Evolutionary conservation across 2,113 vertebrate genomes (phyloP).

Genomic region (Ictalurus punctatus): DNA sequence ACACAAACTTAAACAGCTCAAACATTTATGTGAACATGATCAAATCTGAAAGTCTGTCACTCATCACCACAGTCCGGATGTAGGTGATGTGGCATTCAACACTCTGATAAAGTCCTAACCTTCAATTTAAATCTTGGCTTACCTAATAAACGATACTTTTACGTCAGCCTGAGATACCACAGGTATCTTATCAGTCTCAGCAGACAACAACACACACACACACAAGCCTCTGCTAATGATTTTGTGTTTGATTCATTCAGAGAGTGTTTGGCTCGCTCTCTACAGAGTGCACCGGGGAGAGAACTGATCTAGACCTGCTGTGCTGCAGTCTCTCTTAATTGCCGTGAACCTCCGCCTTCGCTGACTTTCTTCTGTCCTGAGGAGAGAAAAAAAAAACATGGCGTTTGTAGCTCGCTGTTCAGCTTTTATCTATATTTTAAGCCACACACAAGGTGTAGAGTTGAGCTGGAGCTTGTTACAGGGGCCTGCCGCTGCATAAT

Average conservation of each 20-base stretch:
- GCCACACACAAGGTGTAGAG: constrained; percentile 94
- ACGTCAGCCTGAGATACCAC: background rate
- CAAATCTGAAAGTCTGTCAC: background rate
- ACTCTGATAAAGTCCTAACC: background rate
- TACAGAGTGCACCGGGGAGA: constrained; percentile 33
- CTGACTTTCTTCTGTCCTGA: constrained; percentile 66
- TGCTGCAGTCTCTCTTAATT: constrained; percentile 70
- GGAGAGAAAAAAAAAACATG: constrained; percentile 60
- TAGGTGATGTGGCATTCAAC: background rate
- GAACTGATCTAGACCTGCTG: constrained; percentile 50
- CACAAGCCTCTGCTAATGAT: constrained; percentile 53
- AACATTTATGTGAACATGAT: background rate
- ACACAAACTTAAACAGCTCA: background rate
- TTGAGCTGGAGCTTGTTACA: constrained; percentile 89
- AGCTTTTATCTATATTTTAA: constrained; percentile 99
- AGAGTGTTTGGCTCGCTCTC: constrained; percentile 41
- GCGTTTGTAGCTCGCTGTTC: constrained; percentile 89
- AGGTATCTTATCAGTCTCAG: background rate
- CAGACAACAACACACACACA: constrained; percentile 31
- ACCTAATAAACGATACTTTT: background rate
- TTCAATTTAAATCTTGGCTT: background rate
- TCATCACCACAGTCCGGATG: background rate
- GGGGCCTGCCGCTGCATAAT: constrained; percentile 85
- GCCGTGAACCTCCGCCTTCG: constrained; percentile 67
- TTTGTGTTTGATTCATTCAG: constrained; percentile 55